These are phyloP conservation scores for Watsonalla cultraria DNA, from an alignment of 2,888 invertebrate species.

Conservation along the genomic window DNA sequence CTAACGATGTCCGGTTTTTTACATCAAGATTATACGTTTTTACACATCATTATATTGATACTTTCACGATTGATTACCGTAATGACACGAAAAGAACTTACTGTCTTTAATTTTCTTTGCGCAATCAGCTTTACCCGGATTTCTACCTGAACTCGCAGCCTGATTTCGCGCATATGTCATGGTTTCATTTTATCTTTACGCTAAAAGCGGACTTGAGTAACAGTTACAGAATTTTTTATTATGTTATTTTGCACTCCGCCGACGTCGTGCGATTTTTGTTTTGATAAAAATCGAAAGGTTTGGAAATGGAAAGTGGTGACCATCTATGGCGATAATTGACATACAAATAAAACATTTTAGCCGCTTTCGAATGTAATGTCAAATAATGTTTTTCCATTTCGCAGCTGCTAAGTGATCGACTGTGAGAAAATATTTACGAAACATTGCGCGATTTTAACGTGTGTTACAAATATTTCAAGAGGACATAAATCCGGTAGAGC, in stretches of 20 bases:
- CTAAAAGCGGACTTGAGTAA: too few relatives aligned
- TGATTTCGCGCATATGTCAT: too few relatives aligned
- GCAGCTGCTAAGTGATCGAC: slow-evolving; percentile 11
- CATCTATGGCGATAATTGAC: slow-evolving; percentile 51
- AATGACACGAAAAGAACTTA: not conserved
- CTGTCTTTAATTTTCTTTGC: not conserved
- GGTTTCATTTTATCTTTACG: too few relatives aligned
- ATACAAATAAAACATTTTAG: slow-evolving; percentile 47
- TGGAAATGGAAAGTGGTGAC: slow-evolving; percentile 53
- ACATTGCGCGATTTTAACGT: not conserved
- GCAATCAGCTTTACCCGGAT: too few relatives aligned
- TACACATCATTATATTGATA: too few relatives aligned
- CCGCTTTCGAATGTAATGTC: slow-evolving; percentile 47
- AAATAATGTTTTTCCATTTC: slow-evolving; percentile 28
- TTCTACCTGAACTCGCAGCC: too few relatives aligned
- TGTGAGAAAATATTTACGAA: slow-evolving; percentile 13
- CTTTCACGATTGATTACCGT: not conserved
- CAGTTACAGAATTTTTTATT: not conserved
- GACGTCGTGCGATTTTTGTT: slow-evolving; percentile 10
- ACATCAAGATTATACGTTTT: too few relatives aligned
- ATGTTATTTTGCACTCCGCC: not conserved
- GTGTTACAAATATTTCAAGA: not conserved
- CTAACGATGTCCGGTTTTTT: not conserved
- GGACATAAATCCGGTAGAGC: not conserved
- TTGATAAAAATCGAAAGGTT: slow-evolving; percentile 34